Conservation (phyloP, 2,113 vertebrate genomes). For the Tetrao urogallus region DNA sequence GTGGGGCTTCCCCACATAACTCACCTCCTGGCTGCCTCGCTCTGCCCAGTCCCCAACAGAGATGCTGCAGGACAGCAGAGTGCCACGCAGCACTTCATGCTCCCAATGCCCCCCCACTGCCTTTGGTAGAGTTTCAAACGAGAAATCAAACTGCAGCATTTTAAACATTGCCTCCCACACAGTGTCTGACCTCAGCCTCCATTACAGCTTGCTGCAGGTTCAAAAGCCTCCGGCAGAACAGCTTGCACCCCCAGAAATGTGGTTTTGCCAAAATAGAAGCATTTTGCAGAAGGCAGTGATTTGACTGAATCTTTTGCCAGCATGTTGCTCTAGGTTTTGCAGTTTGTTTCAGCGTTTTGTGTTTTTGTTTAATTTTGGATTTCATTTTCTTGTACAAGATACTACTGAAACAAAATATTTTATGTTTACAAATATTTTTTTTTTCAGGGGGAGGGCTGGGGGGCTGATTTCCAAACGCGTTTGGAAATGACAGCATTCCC, state of each 20-base stretch:
- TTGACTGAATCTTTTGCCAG: constrained; percentile 33
- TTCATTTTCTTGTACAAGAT: not conserved
- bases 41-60: not conserved
- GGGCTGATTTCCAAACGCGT: not conserved
- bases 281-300: constrained; percentile 29
- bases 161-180: not conserved
- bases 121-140: constrained; percentile 25
- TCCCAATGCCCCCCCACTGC: not conserved
- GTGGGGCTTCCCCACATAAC: not conserved
- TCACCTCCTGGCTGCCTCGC: not conserved
- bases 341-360: constrained; percentile 33
- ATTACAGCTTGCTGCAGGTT: not conserved
- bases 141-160: not conserved
- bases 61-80: not conserved
- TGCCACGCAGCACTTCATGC: not conserved
- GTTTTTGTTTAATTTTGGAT: constrained; percentile 21
- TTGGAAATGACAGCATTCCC: constrained; percentile 2
- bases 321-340: not conserved
- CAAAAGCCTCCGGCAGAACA: constrained; percentile 28
- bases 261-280: constrained; percentile 42
- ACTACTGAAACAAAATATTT: not conserved
- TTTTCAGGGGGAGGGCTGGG: fast-evolving
- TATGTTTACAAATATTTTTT: constrained; percentile 7
- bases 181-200: constrained; percentile 22
- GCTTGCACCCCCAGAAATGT: not conserved